Percentiles rank a stretch among this genome's conserved stretches.
Conservation (phyloP, 2,888 invertebrate genomes). For the Antitype chi region DNA sequence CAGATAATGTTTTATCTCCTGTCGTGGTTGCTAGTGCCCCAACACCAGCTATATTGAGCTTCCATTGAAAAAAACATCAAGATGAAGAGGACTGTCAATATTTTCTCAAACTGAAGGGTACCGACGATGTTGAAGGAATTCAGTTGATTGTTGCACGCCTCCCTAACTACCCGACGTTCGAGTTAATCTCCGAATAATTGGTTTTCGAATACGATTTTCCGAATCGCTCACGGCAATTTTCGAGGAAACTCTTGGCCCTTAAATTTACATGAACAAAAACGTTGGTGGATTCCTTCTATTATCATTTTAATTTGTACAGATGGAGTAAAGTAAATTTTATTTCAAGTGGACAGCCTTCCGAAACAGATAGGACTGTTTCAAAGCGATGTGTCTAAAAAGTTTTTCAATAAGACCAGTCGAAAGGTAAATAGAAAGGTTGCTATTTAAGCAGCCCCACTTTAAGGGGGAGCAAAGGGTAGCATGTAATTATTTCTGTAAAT, state of each 20-base stretch:
- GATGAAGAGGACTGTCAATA: neutral
- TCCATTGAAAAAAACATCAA: neutral
- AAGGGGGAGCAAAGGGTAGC: slow-evolving; percentile 45
- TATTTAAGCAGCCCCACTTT: slow-evolving; percentile 73
- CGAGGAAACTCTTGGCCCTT: slow-evolving; percentile 7
- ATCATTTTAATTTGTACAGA: slow-evolving; percentile 14
- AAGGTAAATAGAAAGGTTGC: slow-evolving; percentile 84
- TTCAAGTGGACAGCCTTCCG: slow-evolving; percentile 13
- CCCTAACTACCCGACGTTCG: slow-evolving; percentile 18
- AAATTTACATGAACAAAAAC: slow-evolving; percentile 39
- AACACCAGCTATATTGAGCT: neutral
- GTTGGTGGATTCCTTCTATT: neutral
- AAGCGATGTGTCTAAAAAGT: slow-evolving; percentile 85
- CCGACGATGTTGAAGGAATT: slow-evolving; percentile 22
- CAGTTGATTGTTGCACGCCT: slow-evolving; percentile 38
- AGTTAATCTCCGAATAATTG: slow-evolving; percentile 53
- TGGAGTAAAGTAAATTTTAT: neutral
- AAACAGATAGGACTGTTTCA: slow-evolving; percentile 16
- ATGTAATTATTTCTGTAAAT: slow-evolving; percentile 88
- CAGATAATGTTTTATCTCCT: neutral
- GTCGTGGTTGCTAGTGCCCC: neutral
- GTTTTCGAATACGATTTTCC: slow-evolving; percentile 45
- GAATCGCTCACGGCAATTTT: slow-evolving; percentile 44
- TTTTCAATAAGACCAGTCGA: slow-evolving; percentile 85
- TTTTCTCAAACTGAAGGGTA: neutral